Evolutionary conservation across 2,888 invertebrate species (phyloP).

Genomic region (Athripsodes cinereus): DNA sequence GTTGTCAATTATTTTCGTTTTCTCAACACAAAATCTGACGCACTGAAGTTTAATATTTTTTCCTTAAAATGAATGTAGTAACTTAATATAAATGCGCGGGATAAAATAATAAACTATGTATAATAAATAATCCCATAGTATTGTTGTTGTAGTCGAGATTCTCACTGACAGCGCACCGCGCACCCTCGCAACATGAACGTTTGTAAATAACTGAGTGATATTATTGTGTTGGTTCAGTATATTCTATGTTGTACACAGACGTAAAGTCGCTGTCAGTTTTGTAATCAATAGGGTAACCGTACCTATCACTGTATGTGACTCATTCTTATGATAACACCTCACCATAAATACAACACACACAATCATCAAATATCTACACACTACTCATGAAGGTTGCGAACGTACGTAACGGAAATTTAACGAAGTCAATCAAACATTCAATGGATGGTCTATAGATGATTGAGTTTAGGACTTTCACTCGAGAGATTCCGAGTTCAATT

Average conservation of each 20-base stretch:
- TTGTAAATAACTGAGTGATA: slow-evolving; percentile 19
- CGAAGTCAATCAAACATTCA: no score
- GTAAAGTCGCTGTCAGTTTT: slow-evolving; percentile 26
- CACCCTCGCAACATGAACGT: slow-evolving; percentile 7
- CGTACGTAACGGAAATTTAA: no score
- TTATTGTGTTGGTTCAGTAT: not conserved
- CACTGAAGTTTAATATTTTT: no score
- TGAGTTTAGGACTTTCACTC: no score
- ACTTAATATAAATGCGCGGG: not conserved
- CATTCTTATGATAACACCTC: not conserved
- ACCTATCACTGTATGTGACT: not conserved
- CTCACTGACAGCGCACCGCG: no score
- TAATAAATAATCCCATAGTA: no score
- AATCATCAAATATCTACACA: no score
- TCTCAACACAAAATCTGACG: not conserved
- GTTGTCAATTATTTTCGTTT: not conserved
- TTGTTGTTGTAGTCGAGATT: no score
- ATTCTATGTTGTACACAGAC: slow-evolving; percentile 19
- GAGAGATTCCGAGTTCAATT: no score
- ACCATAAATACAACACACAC: no score
- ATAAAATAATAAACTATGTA: not conserved
- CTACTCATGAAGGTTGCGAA: no score
- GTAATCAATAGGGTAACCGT: not conserved
- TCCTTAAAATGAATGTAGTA: not conserved
- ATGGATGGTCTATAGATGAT: no score